These are phyloP conservation scores for Rhopalosiphum nymphaeae DNA, from an alignment of 2,888 invertebrate genomes.

Conservation along the genomic window DNA sequence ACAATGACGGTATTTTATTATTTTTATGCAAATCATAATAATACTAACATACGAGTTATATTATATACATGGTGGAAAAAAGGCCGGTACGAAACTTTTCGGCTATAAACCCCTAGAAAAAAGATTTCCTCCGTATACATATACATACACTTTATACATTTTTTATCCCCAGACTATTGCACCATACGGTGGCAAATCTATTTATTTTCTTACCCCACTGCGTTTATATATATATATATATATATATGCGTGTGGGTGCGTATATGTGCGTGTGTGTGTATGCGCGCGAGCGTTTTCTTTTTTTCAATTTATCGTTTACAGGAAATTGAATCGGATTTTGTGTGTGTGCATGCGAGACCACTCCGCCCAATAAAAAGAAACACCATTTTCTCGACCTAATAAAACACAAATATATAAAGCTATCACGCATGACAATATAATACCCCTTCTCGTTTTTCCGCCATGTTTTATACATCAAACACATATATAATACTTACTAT, in stretches of 20 bases:
- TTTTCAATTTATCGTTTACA: conserved; percentile 67
- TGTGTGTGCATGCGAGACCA: conserved; percentile 60
- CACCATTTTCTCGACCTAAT: conserved; percentile 61
- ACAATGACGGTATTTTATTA: conserved; percentile 50
- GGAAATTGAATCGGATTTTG: conserved; percentile 66
- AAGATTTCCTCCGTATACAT: conserved; percentile 51
- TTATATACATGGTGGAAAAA: not conserved
- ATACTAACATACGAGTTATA: not conserved
- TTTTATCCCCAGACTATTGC: conserved; percentile 35
- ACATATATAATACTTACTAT: not conserved
- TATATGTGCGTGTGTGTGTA: not conserved
- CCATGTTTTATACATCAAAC: conserved; percentile 51
- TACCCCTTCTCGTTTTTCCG: conserved; percentile 47
- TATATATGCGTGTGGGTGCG: not conserved
- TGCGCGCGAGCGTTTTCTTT: conserved; percentile 41
- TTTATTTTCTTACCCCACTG: conserved; percentile 54
- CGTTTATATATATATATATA: not conserved
- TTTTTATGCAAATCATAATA: conserved; percentile 51
- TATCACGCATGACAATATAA: conserved; percentile 59
- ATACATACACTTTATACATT: not conserved
- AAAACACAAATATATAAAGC: conserved; percentile 64
- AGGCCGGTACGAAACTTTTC: conserved; percentile 35
- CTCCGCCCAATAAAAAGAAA: conserved; percentile 62
- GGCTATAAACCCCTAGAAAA: conserved; percentile 44
- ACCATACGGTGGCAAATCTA: conserved; percentile 38